Base-by-base conservation (phyloP, 2,888 invertebrate genomes). In the Ommatoiulus sabulosus region DNA sequence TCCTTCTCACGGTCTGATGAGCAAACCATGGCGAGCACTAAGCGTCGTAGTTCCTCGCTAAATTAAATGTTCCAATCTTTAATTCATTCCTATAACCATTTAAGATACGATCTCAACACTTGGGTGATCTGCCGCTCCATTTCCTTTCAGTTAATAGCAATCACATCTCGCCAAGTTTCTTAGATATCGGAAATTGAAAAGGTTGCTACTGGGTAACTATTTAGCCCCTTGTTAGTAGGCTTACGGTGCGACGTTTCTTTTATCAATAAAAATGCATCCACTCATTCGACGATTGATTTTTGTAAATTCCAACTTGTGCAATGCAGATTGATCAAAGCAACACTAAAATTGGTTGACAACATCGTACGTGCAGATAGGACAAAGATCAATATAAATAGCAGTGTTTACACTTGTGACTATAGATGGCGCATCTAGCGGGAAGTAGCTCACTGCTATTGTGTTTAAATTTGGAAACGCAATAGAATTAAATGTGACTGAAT, bases 51-150 rank as follows among this genome's bases (percentile, higher is more conserved):
- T 80, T 80, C 80, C 35, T 43, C 35, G 10, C 35, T 15, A 80
- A 80, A 80, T 80, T 24, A 80, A 80, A 80, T 80, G 80, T 80
- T 35, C 80, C 24, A 80, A 80, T 80, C 80, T 80, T 80, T 43
- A 80, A 80, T 80, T 80, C 80, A 80, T 80, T 35, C 80, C 15
- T 43, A 80, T 72, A 80, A 43, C 80, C 80, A 24, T 80, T 80
- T 80, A 80, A 80, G 80, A 80, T 80, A 80, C 12, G 35, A 80
- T 80, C 80, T 80, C 35, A 80, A 80, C 80, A 80, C 80, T 80
- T 80, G 80, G 80, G 80, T 80, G 80, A 80, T 80, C 80, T 15
- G 80, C 80, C 80, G 35, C 35, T 80, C 80, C 35, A 80, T 80
- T 80, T 80, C 80, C 80, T 80, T 52, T 17, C 24, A 72, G 80